These are phyloP conservation scores for Drosophila lacteicornis DNA, from an alignment of 1,140 invertebrate species.

Conservation along the genomic window DNA sequence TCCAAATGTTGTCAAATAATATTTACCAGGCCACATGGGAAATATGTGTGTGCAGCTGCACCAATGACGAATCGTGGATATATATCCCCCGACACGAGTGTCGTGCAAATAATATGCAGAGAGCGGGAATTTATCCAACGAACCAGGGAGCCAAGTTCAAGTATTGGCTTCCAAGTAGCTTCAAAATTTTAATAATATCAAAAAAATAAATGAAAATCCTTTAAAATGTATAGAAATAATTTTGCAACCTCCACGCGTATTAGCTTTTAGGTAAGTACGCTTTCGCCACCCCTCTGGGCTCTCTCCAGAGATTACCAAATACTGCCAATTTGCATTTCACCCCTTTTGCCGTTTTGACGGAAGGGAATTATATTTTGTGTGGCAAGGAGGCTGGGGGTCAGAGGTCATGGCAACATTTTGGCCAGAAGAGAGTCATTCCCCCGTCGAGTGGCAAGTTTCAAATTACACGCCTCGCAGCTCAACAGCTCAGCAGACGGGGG, in stretches of 20 bases:
- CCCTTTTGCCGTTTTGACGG: background rate
- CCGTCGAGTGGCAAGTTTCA: slow-evolving; percentile 70
- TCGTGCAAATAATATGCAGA: too few species aligned
- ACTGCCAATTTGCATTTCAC: slow-evolving; percentile 23
- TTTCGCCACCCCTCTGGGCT: background rate
- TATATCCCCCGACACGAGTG: background rate
- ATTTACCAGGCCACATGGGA: slow-evolving; percentile 58
- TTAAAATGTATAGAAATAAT: too few species aligned
- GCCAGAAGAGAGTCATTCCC: slow-evolving; percentile 1
- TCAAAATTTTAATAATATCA: too few species aligned
- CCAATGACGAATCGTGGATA: background rate
- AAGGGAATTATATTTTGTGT: background rate
- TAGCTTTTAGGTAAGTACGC: background rate
- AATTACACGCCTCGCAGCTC: slow-evolving; percentile 71
- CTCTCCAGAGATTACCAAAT: slow-evolving; percentile 1
- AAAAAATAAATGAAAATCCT: too few species aligned
- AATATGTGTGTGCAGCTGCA: slow-evolving; percentile 12
- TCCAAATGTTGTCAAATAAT: slow-evolving; percentile 79
- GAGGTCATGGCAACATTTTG: slow-evolving; percentile 12
- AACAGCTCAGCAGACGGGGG: background rate
- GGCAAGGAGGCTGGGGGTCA: background rate
- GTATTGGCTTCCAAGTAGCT: too few species aligned
- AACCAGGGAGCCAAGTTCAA: too few species aligned
- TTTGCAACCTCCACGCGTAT: background rate
- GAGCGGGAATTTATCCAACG: too few species aligned